phyloP scores from a whole-genome alignment of 1,140 invertebrate genomes.

The Drosophila tani region DNA sequence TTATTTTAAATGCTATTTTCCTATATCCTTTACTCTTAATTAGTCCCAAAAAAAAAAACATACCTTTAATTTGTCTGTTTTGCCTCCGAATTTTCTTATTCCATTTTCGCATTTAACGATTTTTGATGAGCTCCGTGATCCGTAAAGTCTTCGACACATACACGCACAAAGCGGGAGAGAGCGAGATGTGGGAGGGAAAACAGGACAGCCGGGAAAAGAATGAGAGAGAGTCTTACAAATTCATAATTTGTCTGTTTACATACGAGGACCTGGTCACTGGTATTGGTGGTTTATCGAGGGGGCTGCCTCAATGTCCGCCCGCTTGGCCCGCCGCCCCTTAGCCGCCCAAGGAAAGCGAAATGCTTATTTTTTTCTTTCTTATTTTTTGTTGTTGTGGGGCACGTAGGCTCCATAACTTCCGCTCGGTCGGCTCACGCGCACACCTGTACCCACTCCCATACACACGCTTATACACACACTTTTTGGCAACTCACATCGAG shows the following conservation, averaged over 20 bases:
- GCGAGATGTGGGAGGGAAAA: constrained; percentile 1
- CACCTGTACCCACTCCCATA: constrained; percentile 66
- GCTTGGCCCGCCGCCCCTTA: constrained; percentile 50
- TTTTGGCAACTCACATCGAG: constrained; percentile 57
- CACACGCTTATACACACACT: constrained; percentile 35
- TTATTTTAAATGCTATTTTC: neutral
- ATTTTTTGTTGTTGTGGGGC: constrained; percentile 53
- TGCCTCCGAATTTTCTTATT: constrained; percentile 43
- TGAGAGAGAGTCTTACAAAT: constrained; percentile 70
- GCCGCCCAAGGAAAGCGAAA: constrained; percentile 64
- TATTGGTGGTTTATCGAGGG: constrained; percentile 74
- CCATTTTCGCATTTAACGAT: constrained; percentile 76
- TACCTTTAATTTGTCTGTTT: constrained; percentile 19
- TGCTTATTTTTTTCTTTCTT: constrained; percentile 23
- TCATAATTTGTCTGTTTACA: constrained; percentile 79
- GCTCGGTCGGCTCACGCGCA: constrained; percentile 75
- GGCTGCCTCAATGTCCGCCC: constrained; percentile 69
- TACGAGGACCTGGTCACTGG: constrained; percentile 49
- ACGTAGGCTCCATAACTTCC: constrained; percentile 80
- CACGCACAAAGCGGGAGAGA: constrained; percentile 18
- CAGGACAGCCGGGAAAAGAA: constrained; percentile 20
- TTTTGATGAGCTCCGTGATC: constrained; percentile 81
- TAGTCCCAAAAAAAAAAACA: neutral
- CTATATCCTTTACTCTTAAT: neutral
- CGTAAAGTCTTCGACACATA: constrained; percentile 70